A percentile compares a stretch with the other conserved stretches of the same genome.
These are phyloP conservation scores for Acipenser transmontanus DNA, from an alignment of 2,797 vertebrate species.

Conservation along the genomic window DNA sequence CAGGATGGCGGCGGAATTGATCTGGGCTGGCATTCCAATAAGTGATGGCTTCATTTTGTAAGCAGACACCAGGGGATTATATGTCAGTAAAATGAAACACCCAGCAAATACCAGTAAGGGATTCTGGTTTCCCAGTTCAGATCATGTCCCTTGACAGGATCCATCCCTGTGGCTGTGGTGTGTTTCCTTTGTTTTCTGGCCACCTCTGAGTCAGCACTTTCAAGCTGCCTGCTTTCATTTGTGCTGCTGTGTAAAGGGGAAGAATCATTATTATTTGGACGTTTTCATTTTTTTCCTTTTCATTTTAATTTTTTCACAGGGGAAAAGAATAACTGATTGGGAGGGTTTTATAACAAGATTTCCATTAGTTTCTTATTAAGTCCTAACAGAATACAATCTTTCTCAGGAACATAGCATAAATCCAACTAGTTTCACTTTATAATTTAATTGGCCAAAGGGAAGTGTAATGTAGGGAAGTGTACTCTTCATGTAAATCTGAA, in stretches of 20 bases:
- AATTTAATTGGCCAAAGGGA: background rate
- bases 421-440: background rate
- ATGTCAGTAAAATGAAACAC: too few relatives aligned
- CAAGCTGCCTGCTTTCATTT: background rate
- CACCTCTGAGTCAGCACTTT: background rate
- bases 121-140: too few relatives aligned
- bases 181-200: background rate
- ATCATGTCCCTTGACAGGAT: too few relatives aligned
- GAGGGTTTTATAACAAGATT: constrained; percentile 18
- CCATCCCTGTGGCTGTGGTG: constrained; percentile 3
- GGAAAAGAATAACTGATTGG: background rate
- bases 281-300: constrained; percentile 8
- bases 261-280: constrained; percentile 19
- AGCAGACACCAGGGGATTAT: background rate
- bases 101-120: too few relatives aligned
- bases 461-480: background rate
- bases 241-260: constrained; percentile 2
- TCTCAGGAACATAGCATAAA: constrained; percentile 14
- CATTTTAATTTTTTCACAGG: constrained; percentile 11
- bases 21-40: background rate
- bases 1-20: background rate
- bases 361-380: constrained; percentile 22
- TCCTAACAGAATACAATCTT: constrained; percentile 16
- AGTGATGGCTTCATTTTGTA: background rate
- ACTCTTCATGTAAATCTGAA: constrained; percentile 14